Percentiles rank a stretch among this genome's conserved stretches.
Evolutionary conservation across 2,113 vertebrate species (phyloP).

Genomic region (Chaetodon auriga): DNA sequence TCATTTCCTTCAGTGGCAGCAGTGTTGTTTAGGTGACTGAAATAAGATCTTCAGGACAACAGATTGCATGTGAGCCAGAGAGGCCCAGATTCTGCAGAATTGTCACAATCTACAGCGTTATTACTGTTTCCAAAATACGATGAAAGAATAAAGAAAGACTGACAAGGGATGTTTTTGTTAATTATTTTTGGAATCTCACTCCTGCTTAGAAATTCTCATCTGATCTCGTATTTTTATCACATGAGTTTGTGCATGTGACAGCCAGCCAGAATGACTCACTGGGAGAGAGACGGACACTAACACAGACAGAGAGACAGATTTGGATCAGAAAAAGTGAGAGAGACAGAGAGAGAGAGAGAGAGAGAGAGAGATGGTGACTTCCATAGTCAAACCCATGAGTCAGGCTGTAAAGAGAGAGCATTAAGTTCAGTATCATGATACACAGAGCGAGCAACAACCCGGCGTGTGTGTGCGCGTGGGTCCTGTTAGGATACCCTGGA

Average conservation of each 20-base stretch:
- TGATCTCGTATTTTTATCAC: not conserved
- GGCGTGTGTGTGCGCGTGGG: not conserved
- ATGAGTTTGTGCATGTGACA: not conserved
- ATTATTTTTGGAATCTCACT: not conserved
- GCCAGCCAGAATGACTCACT: not conserved
- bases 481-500: not conserved
- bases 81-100: too few species aligned
- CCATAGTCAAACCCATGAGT: constrained; percentile 10
- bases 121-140: too few species aligned
- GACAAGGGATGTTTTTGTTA: not conserved
- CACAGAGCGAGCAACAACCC: not conserved
- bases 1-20: too few species aligned
- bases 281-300: not conserved
- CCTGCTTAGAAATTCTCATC: not conserved
- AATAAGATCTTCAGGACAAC: too few species aligned
- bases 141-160: too few species aligned
- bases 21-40: too few species aligned
- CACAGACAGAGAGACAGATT: not conserved
- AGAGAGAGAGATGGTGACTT: not conserved
- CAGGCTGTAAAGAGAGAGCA: constrained; percentile 8
- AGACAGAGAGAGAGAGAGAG: not conserved
- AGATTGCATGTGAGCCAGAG: too few species aligned
- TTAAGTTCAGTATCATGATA: constrained; percentile 21
- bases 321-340: not conserved
- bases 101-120: too few species aligned